Evolutionary conservation across 2,888 invertebrate species (phyloP).

Genomic region (Norana najaformis): DNA sequence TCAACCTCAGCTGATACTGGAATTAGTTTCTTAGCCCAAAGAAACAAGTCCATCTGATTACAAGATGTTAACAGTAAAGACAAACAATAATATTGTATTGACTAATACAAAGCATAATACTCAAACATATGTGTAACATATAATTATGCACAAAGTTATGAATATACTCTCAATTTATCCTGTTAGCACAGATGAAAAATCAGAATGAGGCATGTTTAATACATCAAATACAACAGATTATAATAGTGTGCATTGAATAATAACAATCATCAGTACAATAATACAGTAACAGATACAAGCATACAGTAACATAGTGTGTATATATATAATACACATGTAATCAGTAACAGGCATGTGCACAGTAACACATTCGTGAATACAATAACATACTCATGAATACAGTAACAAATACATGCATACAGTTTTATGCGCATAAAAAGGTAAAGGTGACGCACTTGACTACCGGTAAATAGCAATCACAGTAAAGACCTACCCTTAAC

Average conservation of each 20-base stretch:
- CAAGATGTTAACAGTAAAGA: neutral
- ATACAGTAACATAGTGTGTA: neutral
- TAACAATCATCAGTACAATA: neutral
- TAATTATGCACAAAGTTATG: neutral
- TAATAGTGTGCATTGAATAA: neutral
- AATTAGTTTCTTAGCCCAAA: neutral
- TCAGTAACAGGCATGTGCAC: too few relatives aligned
- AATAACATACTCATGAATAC: too few relatives aligned
- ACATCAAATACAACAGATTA: neutral
- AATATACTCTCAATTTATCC: neutral
- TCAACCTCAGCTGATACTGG: neutral
- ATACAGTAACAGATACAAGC: neutral
- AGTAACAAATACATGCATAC: too few relatives aligned
- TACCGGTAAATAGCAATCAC: too few relatives aligned
- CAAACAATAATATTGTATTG: neutral
- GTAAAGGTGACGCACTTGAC: too few relatives aligned
- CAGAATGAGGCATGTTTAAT: neutral
- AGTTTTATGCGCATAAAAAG: too few relatives aligned
- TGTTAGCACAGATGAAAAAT: neutral
- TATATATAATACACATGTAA: neutral
- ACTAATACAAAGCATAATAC: neutral
- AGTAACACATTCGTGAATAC: too few relatives aligned
- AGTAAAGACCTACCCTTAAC: too few relatives aligned
- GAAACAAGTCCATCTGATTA: neutral
- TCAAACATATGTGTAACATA: neutral